Evolutionary conservation across 2,797 vertebrate genomes (phyloP).

Genomic region (Arrhamphus sclerolepis): DNA sequence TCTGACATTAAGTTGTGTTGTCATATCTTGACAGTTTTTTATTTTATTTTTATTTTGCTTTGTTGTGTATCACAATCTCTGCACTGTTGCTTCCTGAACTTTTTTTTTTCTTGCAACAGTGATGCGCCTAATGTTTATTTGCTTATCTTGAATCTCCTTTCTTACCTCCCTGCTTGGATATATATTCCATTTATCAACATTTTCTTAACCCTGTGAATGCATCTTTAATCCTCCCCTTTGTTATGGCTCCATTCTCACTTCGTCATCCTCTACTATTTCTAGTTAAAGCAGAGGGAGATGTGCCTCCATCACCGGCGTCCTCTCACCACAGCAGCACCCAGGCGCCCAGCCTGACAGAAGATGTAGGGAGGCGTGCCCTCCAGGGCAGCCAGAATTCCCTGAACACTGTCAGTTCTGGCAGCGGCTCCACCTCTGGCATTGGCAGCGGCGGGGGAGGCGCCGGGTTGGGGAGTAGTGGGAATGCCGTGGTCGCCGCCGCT

Average conservation of each 20-base stretch:
- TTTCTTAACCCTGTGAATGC: neutral
- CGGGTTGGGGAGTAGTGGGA: conserved; percentile 70
- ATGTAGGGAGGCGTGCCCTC: conserved; percentile 88
- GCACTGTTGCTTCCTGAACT: neutral
- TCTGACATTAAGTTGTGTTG: conserved; percentile 4
- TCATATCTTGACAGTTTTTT: conserved; percentile 17
- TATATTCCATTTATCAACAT: conserved; percentile 7
- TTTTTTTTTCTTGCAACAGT: conserved; percentile 10
- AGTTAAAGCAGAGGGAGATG: conserved; percentile 90
- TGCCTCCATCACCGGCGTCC: conserved; percentile 91
- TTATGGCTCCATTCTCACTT: conserved; percentile 7
- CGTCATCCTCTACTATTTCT: conserved; percentile 17
- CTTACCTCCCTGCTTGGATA: conserved; percentile 11
- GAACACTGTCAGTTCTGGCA: conserved; percentile 96
- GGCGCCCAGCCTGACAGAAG: conserved; percentile 92
- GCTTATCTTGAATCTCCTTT: conserved; percentile 9
- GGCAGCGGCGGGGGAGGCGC: conserved; percentile 87
- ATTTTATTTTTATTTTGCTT: neutral
- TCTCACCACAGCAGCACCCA: conserved; percentile 98
- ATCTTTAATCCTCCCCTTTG: neutral
- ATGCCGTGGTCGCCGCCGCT: conserved; percentile 79
- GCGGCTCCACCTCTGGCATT: conserved; percentile 95
- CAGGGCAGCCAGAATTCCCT: conserved; percentile 98
- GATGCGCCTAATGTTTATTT: conserved; percentile 9
- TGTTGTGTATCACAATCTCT: neutral